Evolutionary conservation across 2,113 vertebrate species (phyloP).

Genomic region (Equus przewalskii): DNA sequence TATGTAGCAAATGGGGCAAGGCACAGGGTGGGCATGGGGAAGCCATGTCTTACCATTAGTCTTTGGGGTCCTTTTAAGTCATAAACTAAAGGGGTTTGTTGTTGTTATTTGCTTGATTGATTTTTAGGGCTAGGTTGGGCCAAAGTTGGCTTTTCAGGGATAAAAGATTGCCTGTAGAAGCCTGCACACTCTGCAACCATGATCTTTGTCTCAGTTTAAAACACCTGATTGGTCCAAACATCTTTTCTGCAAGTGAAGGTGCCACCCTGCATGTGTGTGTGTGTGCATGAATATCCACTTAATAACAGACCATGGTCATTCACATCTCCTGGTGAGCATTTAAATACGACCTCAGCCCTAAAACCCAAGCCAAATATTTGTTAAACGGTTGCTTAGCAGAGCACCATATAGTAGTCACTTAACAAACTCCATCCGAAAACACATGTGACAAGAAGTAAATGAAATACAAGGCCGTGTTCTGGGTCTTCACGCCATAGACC

Average conservation of each 20-base stretch:
- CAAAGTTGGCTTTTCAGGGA: not conserved
- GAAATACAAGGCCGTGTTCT: too few relatives aligned
- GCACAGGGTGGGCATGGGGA: rapidly evolving
- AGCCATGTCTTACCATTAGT: too few relatives aligned
- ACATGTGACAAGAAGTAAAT: not conserved
- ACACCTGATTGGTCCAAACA: not conserved
- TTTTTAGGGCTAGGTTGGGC: not conserved
- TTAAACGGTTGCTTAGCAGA: not conserved
- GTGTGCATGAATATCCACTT: not conserved
- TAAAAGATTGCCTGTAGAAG: not conserved
- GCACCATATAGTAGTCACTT: not conserved
- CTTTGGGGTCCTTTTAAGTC: not conserved
- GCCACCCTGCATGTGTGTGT: not conserved
- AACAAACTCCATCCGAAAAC: not conserved
- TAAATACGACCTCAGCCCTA: not conserved
- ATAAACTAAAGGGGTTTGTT: too few relatives aligned
- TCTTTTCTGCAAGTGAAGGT: not conserved
- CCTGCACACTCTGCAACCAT: not conserved
- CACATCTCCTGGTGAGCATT: not conserved
- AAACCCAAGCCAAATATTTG: not conserved
- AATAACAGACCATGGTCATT: rapidly evolving
- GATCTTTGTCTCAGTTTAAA: not conserved
- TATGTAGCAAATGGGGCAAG: too few relatives aligned
- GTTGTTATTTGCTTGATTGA: too few relatives aligned
- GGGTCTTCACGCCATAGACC: rapidly evolving